Conservation (phyloP, 2,888 invertebrate genomes). For the Invenusta paracnida region DNA sequence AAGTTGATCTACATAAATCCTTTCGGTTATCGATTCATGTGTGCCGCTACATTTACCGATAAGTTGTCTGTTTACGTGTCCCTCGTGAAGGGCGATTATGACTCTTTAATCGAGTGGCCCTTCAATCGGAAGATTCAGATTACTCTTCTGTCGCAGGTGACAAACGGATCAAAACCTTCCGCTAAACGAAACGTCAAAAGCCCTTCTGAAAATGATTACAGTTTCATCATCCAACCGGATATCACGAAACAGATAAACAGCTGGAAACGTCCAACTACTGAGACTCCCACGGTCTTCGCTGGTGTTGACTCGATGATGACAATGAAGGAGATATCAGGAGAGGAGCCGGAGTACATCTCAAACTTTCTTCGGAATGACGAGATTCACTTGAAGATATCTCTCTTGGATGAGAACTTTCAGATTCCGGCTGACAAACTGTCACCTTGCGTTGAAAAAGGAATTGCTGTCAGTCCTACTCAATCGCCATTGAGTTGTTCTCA, state of each 20-base stretch:
- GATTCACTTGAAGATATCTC: neutral
- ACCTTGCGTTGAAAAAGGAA: no score
- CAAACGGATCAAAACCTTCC: no score
- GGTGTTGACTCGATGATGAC: neutral
- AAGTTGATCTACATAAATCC: neutral
- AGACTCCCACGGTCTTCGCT: neutral
- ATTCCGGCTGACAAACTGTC: neutral
- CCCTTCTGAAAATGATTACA: neutral
- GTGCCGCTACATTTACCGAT: neutral
- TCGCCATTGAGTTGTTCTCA: no score
- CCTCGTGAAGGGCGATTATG: neutral
- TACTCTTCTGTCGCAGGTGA: neutral
- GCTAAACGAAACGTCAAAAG: no score
- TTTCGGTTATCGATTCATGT: neutral
- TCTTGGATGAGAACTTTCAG: neutral
- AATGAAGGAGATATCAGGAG: neutral
- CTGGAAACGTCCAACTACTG: neutral
- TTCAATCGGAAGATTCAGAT: neutral
- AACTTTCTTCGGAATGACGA: neutral
- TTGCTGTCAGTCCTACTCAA: no score
- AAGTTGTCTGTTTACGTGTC: neutral
- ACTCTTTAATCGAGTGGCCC: neutral
- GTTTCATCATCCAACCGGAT: neutral
- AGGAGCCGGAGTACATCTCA: neutral
- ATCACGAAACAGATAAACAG: neutral